Evolutionary conservation across 2,113 vertebrate species (phyloP).

Genomic region (Todiramphus saurophagus): DNA sequence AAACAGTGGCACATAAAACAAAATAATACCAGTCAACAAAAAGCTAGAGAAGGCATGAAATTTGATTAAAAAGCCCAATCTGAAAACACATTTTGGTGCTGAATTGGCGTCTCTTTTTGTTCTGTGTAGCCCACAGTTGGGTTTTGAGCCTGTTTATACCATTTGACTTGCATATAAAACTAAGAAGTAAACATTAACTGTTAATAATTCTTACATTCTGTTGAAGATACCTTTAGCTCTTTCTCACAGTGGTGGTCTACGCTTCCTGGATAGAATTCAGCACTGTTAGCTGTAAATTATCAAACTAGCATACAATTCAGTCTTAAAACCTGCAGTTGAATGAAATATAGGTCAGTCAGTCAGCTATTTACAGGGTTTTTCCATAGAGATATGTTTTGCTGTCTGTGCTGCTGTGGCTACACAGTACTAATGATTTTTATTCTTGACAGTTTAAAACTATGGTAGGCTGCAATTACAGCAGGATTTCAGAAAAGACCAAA

Average conservation of each 20-base stretch:
- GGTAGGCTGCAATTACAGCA: background rate
- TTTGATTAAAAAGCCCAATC: background rate
- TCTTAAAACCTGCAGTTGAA: background rate
- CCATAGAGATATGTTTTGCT: background rate
- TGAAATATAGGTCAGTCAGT: background rate
- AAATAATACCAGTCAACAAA: fast-evolving
- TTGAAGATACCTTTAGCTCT: background rate
- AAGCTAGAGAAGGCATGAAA: background rate
- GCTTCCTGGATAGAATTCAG: background rate
- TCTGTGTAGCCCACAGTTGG: fast-evolving
- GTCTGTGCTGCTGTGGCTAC: background rate
- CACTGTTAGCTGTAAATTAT: background rate
- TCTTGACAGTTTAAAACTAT: background rate
- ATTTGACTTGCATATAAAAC: background rate
- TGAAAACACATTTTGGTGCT: background rate
- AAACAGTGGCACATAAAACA: background rate
- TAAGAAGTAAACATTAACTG: background rate
- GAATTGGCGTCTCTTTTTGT: background rate
- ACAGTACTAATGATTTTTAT: background rate
- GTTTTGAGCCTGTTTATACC: background rate
- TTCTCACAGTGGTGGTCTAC: background rate
- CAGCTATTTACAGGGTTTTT: background rate
- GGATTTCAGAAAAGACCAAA: background rate
- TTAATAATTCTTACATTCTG: background rate
- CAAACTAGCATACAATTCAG: background rate